Base-by-base conservation (phyloP, 2,113 vertebrate genomes). In the Stictonetta naevosa region DNA sequence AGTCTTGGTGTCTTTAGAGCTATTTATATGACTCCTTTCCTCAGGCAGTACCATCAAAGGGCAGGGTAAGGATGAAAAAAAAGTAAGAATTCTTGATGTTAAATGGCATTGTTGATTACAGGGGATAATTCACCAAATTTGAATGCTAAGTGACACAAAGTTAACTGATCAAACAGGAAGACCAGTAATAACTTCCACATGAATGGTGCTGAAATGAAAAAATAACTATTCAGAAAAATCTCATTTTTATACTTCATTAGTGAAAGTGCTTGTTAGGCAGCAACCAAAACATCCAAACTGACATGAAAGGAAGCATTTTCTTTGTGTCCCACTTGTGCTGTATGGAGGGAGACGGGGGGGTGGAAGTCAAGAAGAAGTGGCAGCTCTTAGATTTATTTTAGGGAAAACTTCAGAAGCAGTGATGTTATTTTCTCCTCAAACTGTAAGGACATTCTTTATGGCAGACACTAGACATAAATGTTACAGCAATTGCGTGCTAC, bases 201-300 rank as follows among this genome's bases (percentile, higher is more conserved):
- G 34, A 84, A 93, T 14, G 18, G 58, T 18, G 33, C n/a, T 94
- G 9, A 71, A 83, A 72, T 18, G 31, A 72, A 75, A 36, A 81
- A 55, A 12, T 21, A 55, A 58, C n/a, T 55, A 63, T 34, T 42
- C 26, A 46, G 46, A 84, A 87, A 82, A 86, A 63, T 4, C 13
- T 22, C 15, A 18, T 75, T 92, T 91, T 92, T 89, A 71, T 91
- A 66, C 22, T 71, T 40, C 25, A 66, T 90, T 83, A 59, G 59
- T 75, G 38, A 68, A 94, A 91, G 58, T 46, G 17, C 66, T 87
- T 85, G 29, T 67, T 93, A 79, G 29, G 36, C 25, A 91, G 62
- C 74, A 67, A 69, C 80, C 34, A n/a, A 62, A 88, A 83, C 68
- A 92, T 73, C 85, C 73, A 72, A 95, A 69, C 59, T 86, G 72